phyloP scores from a whole-genome alignment of 2,888 invertebrate genomes.

The Argynnis bischoffii region DNA sequence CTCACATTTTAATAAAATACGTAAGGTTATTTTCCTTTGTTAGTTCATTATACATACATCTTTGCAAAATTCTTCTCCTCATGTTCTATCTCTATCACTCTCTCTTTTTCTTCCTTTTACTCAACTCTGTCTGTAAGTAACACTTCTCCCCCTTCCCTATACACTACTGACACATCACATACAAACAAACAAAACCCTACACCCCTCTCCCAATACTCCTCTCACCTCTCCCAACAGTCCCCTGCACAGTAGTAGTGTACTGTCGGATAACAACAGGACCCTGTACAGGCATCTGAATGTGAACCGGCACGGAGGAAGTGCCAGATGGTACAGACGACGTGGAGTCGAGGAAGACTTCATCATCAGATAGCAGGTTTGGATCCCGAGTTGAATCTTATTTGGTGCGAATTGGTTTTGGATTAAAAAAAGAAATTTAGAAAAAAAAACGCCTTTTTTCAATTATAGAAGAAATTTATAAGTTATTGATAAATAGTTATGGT shows the following conservation, averaged over 20 bases:
- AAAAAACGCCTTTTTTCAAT: too few species aligned
- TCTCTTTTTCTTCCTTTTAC: background rate
- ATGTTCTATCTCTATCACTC: background rate
- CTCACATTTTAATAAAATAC: too few species aligned
- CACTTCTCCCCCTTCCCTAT: too few species aligned
- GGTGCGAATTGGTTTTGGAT: background rate
- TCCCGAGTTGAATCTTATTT: slow-evolving; percentile 48
- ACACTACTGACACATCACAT: too few species aligned
- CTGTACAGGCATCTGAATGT: slow-evolving; percentile 29
- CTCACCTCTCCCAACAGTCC: slow-evolving; percentile 39
- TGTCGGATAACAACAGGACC: slow-evolving; percentile 49
- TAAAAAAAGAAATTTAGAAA: too few species aligned
- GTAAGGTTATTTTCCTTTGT: background rate
- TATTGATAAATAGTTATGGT: too few species aligned
- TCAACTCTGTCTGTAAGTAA: background rate
- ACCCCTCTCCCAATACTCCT: background rate
- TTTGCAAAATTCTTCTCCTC: background rate
- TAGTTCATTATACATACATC: too few species aligned
- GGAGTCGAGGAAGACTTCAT: slow-evolving; percentile 70
- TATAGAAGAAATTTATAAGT: too few species aligned
- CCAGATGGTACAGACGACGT: slow-evolving; percentile 58
- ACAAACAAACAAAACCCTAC: background rate
- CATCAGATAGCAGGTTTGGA: slow-evolving; percentile 63
- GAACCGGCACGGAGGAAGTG: slow-evolving; percentile 46
- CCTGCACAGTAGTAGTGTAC: slow-evolving; percentile 40